Percentiles rank a stretch among this genome's conserved stretches.
phyloP scores from a whole-genome alignment of 2,113 vertebrate species.

The Pygoscelis adeliae region DNA sequence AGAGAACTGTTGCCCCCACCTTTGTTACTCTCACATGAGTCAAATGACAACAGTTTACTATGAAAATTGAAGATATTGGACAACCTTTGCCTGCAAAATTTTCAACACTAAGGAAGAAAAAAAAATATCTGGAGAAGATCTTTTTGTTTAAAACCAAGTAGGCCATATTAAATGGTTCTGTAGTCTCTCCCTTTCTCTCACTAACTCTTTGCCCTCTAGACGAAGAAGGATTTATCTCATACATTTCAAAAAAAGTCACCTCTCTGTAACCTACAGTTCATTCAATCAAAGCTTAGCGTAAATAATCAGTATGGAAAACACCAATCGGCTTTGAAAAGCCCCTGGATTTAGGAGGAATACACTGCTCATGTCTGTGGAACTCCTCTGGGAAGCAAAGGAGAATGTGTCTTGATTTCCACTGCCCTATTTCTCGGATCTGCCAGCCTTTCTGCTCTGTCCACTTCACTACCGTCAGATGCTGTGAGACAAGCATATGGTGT shows the following conservation, averaged over 20 bases:
- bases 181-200: not conserved
- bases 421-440: conserved; percentile 13
- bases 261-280: conserved; percentile 29
- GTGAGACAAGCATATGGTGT: conserved; percentile 69
- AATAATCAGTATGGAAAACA: conserved; percentile 54
- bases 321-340: not conserved
- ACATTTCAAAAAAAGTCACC: conserved; percentile 47
- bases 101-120: not conserved
- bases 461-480: conserved; percentile 48
- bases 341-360: conserved; percentile 40
- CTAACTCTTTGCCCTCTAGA: conserved; percentile 28
- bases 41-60: not conserved
- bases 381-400: conserved; percentile 12
- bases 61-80: not conserved
- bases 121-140: not conserved
- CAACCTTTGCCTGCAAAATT: not conserved
- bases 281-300: conserved; percentile 46
- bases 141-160: not conserved
- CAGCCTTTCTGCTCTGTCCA: conserved; percentile 52
- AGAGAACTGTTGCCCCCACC: not conserved
- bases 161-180: not conserved
- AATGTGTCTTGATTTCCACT: not conserved
- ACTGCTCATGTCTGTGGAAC: not conserved
- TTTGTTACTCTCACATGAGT: not conserved
- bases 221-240: not conserved